Base-by-base conservation (phyloP, 2,888 invertebrate genomes). In the Nebria brevicollis region DNA sequence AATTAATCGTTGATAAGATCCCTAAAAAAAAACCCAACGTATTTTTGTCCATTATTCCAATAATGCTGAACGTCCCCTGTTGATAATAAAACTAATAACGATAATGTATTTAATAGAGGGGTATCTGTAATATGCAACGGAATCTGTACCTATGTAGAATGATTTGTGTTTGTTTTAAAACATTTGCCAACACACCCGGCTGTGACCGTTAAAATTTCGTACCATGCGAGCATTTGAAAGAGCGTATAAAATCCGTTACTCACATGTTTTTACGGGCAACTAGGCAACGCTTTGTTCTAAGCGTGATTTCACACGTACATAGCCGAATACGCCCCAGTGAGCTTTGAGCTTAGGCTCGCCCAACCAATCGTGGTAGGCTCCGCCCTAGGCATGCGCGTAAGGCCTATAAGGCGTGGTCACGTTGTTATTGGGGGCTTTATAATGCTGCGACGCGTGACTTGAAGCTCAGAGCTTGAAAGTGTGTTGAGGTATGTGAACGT, bases 301-400 rank as follows among this genome's bases (percentile, higher is more conserved):
- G 25, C 70, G 26, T 70, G 70, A 70, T 70, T 70, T 70, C 70
- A 13, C 34, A 65, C 66, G 42, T 42, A 43, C 70, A 54, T 25
- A 66, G 76, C 41, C 68, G 66, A 34, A 68, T 10, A 66, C 76
- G 15, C 81, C 83, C 87, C 86, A 86, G 86, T 87, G 85, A 85
- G 84, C 83, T 82, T 43, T 64, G 72, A 80, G 84, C 82, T 82
- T 83, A 68, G 34, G 83, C 77, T 78, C 84, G 83, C 86, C 86
- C 86, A 86, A 86, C 84, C 83, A 84, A 83, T 68, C 11, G 41
- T 26, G 26, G 5, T 13, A 68, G 83, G 86, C 86, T 86, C 87
- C 88, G 86, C 87, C 88, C 83, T 83, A 87, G 87, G 87, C 88
- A 86, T 82, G 85, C 87, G 85, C 85, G 66, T 81, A 83, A 80